Evolutionary conservation across 2,113 vertebrate genomes (phyloP).

Genomic region (Megaceryle maxima): DNA sequence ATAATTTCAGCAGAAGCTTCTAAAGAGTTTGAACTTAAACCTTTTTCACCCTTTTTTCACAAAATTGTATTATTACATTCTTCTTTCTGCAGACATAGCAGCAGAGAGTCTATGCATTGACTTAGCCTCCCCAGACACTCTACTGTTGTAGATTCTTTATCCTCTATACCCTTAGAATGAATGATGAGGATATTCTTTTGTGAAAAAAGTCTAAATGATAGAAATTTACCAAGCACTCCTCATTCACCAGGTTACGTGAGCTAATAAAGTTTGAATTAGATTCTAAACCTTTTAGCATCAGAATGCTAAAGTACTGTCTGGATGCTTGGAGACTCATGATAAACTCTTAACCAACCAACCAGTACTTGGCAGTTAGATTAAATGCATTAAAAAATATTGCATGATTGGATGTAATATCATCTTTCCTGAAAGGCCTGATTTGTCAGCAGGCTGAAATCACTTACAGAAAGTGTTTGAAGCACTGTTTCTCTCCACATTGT

Average conservation of each 20-base stretch:
- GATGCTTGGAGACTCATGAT: not conserved
- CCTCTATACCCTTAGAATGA: not conserved
- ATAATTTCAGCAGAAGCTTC: not conserved
- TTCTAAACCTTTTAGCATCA: constrained; percentile 19
- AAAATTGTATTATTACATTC: not conserved
- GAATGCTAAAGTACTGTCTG: not conserved
- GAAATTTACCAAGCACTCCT: not conserved
- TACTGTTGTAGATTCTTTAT: not conserved
- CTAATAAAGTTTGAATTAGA: constrained; percentile 46
- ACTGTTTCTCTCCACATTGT: not conserved
- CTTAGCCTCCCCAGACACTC: not conserved
- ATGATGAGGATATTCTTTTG: not conserved
- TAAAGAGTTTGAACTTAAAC: not conserved
- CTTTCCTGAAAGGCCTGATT: not conserved
- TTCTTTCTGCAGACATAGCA: not conserved
- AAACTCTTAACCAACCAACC: not conserved
- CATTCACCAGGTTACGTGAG: not conserved
- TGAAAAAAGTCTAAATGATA: not conserved
- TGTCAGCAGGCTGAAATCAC: constrained; percentile 18
- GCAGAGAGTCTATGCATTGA: not conserved
- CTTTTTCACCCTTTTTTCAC: not conserved
- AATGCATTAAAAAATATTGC: constrained; percentile 19
- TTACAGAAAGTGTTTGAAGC: not conserved
- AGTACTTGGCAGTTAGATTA: constrained; percentile 13
- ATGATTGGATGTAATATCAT: not conserved